phyloP scores from a whole-genome alignment of 2,113 vertebrate genomes.

The Bucco capensis region DNA sequence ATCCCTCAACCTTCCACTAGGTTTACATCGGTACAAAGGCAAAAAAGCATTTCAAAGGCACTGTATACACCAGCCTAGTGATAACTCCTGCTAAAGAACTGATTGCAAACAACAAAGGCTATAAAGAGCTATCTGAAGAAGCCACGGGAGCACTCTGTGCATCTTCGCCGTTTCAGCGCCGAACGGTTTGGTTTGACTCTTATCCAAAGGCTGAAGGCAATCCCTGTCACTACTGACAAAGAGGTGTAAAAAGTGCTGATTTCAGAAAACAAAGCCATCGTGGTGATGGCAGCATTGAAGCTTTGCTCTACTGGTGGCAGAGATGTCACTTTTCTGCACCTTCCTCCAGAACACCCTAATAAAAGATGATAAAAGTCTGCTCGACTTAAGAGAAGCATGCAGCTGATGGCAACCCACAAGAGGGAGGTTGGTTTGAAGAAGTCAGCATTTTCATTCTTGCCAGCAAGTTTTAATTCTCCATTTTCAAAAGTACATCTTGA shows the following conservation, averaged over 20 bases:
- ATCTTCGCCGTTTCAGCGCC: neutral
- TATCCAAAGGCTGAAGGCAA: neutral
- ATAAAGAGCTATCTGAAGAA: neutral
- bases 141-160: neutral
- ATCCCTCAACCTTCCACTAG: neutral
- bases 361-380: conserved; percentile 14
- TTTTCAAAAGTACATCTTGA: neutral
- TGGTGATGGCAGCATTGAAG: neutral
- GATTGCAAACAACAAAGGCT: conserved; percentile 44
- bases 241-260: neutral
- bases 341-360: conserved; percentile 14
- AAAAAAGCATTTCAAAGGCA: conserved; percentile 11
- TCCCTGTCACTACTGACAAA: neutral
- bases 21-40: neutral
- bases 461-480: neutral
- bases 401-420: neutral
- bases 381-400: neutral
- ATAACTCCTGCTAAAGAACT: conserved; percentile 51
- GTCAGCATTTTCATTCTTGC: neutral
- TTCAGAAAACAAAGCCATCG: neutral
- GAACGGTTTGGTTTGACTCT: conserved; percentile 9
- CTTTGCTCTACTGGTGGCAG: conserved; percentile 11
- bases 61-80: neutral
- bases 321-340: conserved; percentile 9
- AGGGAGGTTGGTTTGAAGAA: neutral